Conservation (phyloP, 2,888 invertebrate species). For the Campoletis raptor region DNA sequence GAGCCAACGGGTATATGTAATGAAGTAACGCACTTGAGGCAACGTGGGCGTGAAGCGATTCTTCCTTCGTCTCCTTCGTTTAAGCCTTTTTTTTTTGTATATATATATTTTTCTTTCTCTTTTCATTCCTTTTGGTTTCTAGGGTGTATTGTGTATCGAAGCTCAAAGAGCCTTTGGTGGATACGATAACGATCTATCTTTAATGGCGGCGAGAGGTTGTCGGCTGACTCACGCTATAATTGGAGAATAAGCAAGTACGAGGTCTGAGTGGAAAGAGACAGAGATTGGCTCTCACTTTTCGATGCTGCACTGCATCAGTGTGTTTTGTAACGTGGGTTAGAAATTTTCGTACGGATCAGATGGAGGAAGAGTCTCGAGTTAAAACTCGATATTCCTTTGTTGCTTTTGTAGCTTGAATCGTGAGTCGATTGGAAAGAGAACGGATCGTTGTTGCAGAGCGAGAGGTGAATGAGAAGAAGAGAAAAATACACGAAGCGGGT, state of each 20-base stretch:
- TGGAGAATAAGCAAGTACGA: constrained; percentile 70
- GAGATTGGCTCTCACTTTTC: constrained; percentile 33
- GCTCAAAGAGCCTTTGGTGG: constrained; percentile 58
- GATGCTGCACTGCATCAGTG: neutral
- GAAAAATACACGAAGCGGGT: constrained; percentile 43
- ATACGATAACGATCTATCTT: constrained; percentile 70
- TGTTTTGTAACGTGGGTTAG: constrained; percentile 29
- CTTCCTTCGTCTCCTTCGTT: constrained; percentile 44
- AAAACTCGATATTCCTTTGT: constrained; percentile 29
- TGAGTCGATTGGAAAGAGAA: constrained; percentile 16
- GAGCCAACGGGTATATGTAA: constrained; percentile 56
- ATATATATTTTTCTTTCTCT: constrained; percentile 20
- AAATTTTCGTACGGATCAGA: constrained; percentile 19
- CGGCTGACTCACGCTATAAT: constrained; percentile 74
- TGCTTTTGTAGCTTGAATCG: neutral
- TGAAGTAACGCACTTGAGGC: constrained; percentile 66
- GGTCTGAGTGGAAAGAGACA: constrained; percentile 35
- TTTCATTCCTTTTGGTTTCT: constrained; percentile 47
- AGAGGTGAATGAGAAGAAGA: constrained; percentile 21
- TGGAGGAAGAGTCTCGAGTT: constrained; percentile 11
- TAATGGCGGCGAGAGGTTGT: constrained; percentile 70
- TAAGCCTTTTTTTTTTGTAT: constrained; percentile 21
- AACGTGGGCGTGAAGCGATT: constrained; percentile 65
- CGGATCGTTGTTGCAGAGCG: neutral
- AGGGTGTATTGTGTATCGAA: constrained; percentile 64